Conservation (phyloP, 2,797 vertebrate genomes). For the Lagorchestes hirsutus region DNA sequence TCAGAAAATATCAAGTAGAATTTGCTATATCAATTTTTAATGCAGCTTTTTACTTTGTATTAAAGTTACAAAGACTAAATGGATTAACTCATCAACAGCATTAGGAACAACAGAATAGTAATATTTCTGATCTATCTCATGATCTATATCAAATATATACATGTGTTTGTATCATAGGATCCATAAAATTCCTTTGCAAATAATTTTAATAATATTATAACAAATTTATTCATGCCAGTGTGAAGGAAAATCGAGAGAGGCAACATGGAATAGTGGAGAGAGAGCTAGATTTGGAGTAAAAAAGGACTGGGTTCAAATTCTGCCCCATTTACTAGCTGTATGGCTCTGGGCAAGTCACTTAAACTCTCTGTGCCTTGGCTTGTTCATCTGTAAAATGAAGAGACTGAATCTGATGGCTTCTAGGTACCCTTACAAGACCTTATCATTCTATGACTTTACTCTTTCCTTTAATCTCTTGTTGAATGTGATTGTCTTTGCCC, state of each 20-base stretch:
- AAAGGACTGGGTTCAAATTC: constrained; percentile 62
- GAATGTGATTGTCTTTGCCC: constrained; percentile 82
- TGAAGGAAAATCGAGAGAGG: neutral
- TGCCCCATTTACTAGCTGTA: neutral
- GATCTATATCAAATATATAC: constrained; percentile 74
- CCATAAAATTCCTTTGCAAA: constrained; percentile 65
- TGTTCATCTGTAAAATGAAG: neutral
- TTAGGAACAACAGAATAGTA: constrained; percentile 77
- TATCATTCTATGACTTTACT: constrained; percentile 50
- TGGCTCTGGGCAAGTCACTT: neutral
- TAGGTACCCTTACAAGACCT: neutral
- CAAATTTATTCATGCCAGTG: constrained; percentile 45
- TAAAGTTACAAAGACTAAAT: constrained; percentile 68
- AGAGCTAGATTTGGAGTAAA: constrained; percentile 19
- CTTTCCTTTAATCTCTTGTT: constrained; percentile 60
- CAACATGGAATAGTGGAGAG: neutral
- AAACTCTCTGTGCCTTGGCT: neutral
- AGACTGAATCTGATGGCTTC: neutral
- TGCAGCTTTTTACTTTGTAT: constrained; percentile 68
- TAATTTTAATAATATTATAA: constrained; percentile 64
- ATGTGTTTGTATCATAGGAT: constrained; percentile 56
- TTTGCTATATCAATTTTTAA: constrained; percentile 71
- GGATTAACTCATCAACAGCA: constrained; percentile 73
- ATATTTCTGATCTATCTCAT: constrained; percentile 72
- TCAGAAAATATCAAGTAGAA: constrained; percentile 71